Evolutionary conservation across 2,888 invertebrate genomes (phyloP), one percentile per base, ranked within the genome.

Genomic region (Crossocerus cetratus): DNA sequence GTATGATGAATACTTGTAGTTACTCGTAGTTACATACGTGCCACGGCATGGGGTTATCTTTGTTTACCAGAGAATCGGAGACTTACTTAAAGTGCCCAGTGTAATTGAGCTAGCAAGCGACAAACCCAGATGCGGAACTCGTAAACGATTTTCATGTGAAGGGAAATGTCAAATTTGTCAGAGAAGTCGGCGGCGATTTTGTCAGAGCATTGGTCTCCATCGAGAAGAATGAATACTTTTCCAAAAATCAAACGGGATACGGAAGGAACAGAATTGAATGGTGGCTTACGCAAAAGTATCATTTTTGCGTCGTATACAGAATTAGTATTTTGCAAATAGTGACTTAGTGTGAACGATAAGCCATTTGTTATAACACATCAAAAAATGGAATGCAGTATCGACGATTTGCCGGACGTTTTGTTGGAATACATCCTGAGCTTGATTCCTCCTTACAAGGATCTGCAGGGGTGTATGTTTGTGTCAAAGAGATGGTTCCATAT

Each of bases 321-420:
- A 58, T 57, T 45, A 13, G 43, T 8, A 57, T 45, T 44, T 54
- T 54, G n/a, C 20, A 64, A 21, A 18, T 16, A 43, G 20, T 1
- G 14, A 57, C 45, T 43, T 18, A 13, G 0, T 43, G 58, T 11
- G 22, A 53, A 16, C 18, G 18, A 44, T 18, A 3, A 65, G n/a
- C 23, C 13, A n/a, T 60, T 66, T 54, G 43, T 22, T 57, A 21
- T 56, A 53, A 44, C 42, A 20, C 32, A 32, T 32, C n/a, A n/a
- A 16, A 69, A 72, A 74, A 82, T 82, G 82, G 77, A 80, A 68
- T 88, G 88, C 67, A 85, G 85, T 71, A 92, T 93, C 65, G 94
- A 95, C 87, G 94, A 95, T 90, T 91, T 99, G 77, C 98, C 99
- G 54, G 97, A 98, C 90, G 98, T 98, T 92, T 94, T 99, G 69